Evolutionary conservation across 2,888 invertebrate genomes (phyloP), one percentile per base, ranked within the genome.

Genomic region (Sepiola atlantica): DNA sequence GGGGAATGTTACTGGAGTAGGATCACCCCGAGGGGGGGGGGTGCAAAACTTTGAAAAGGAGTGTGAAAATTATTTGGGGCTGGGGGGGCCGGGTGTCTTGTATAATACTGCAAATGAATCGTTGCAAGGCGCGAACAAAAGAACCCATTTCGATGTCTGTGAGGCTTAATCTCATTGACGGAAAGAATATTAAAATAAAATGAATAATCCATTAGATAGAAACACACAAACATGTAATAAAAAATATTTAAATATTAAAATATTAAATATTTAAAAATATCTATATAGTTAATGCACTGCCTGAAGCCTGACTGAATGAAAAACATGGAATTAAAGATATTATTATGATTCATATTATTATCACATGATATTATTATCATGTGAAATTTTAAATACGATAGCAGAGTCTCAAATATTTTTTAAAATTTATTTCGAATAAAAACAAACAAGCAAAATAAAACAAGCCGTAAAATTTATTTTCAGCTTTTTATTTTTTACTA

Each of bases 281-380:
- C 2, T 77, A 14, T 77, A 77, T n/a, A 32, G n/a, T 77, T n/a
- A 77, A 77, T 77, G 12, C 32, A 32, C n/a, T 16, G 12, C 77
- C 77, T 77, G 77, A 77, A 77, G 77, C 77, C n/a, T n/a, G 77
- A 77, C 77, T n/a, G 77, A 77, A 77, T 77, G n/a, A 77, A 77
- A n/a, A 32, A 77, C 77, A 77, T n/a, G 77, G n/a, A 77, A n/a
- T 77, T 32, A n/a, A 8, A 77, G 8, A 45, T n/a, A n/a, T n/a
- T n/a, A n/a, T n/a, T n/a, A n/a, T n/a, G n/a, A n/a, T n/a, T n/a
- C n/a, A n/a, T n/a, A n/a, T n/a, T n/a, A n/a, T n/a, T n/a, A n/a
- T n/a, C n/a, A n/a, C n/a, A n/a, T n/a, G n/a, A 77, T n/a, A 77
- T n/a, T 32, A 77, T 77, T 32, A 77, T 77, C n/a, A 77, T 16